A percentile compares a stretch with the other conserved stretches of the same genome.
Conservation (phyloP, 1,140 invertebrate genomes). For the Cherax quadricarinatus region DNA sequence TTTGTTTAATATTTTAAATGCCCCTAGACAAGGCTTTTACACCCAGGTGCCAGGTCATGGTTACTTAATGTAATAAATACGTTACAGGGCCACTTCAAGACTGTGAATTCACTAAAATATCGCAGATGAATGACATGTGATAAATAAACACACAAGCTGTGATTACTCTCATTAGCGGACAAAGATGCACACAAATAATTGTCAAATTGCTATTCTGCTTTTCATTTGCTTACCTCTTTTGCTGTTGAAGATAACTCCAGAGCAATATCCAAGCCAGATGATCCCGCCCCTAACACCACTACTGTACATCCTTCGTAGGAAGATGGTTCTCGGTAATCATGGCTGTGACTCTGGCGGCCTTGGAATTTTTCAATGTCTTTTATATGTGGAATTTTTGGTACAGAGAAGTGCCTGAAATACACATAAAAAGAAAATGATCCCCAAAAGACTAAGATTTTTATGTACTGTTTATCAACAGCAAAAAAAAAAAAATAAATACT, state of each 20-base stretch:
- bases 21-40: too few relatives aligned
- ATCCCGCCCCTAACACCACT: conserved; percentile 27
- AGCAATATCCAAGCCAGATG: conserved; percentile 46
- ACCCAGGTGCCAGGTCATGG: too few relatives aligned
- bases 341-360: conserved; percentile 38
- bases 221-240: conserved; percentile 20
- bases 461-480: too few relatives aligned
- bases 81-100: too few relatives aligned
- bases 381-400: conserved; percentile 16
- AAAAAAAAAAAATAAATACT: neutral
- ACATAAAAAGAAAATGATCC: too few relatives aligned
- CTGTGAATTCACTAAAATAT: too few relatives aligned
- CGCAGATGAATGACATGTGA: too few relatives aligned
- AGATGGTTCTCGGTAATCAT: conserved; percentile 44
- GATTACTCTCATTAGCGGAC: neutral
- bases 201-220: too few relatives aligned
- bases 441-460: too few relatives aligned
- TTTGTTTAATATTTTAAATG: too few relatives aligned
- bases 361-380: conserved; percentile 32
- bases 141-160: neutral
- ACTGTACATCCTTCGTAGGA: conserved; percentile 28
- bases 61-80: too few relatives aligned
- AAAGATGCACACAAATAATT: neutral
- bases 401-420: conserved; percentile 48
- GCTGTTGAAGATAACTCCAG: conserved; percentile 35